phyloP scores from a whole-genome alignment of 1,140 invertebrate species.

The Cotesia chilonis region DNA sequence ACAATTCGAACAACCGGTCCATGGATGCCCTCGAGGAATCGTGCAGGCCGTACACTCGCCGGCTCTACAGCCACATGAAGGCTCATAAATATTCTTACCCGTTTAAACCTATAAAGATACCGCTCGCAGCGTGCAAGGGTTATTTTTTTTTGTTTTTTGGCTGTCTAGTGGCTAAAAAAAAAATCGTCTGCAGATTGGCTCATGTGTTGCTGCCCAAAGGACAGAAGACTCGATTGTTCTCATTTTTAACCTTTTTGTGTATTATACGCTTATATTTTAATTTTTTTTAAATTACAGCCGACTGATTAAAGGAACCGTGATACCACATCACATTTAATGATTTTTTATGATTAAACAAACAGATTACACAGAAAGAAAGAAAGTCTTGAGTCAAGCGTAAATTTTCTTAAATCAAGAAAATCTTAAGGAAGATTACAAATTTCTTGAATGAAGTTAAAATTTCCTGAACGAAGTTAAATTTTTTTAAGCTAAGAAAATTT shows the following conservation, averaged over 20 bases:
- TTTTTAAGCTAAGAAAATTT: too few relatives aligned
- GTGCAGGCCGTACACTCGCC: constrained; percentile 34
- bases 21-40: constrained; percentile 29
- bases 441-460: too few relatives aligned
- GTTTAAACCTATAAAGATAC: constrained; percentile 62
- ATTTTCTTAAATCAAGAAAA: too few relatives aligned
- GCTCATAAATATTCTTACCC: constrained; percentile 62
- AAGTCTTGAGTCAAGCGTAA: too few relatives aligned
- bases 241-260: background rate
- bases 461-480: too few relatives aligned
- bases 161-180: constrained; percentile 42
- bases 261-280: too few relatives aligned
- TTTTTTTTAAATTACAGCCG: too few relatives aligned
- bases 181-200: constrained; percentile 28
- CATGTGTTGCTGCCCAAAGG: constrained; percentile 37
- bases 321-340: too few relatives aligned
- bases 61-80: constrained; percentile 43
- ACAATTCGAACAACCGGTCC: constrained; percentile 30
- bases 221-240: constrained; percentile 38
- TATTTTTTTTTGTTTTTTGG: constrained; percentile 45
- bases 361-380: too few relatives aligned
- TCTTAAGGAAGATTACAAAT: too few relatives aligned
- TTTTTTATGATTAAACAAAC: too few relatives aligned
- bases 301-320: too few relatives aligned
- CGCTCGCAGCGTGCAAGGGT: constrained; percentile 60